These are phyloP conservation scores for Lepidochrysops patricia DNA, from an alignment of 2,888 invertebrate species.

Conservation along the genomic window DNA sequence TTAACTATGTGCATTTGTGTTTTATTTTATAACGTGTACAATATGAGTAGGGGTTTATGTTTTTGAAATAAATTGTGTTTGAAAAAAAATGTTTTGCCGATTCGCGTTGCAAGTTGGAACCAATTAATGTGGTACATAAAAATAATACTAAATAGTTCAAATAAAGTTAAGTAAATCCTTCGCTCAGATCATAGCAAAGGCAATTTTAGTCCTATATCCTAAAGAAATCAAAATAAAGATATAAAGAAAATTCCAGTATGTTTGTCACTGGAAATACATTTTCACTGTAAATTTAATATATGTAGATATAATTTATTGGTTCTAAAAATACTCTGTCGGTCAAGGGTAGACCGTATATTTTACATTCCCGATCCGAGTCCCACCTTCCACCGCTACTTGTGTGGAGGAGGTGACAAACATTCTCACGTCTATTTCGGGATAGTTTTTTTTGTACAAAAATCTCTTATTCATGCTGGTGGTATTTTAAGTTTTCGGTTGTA, in stretches of 20 bases:
- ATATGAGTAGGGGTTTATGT: no score
- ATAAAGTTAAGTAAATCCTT: no score
- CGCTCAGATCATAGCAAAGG: no score
- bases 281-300: neutral
- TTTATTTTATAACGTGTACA: no score
- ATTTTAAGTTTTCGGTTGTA: neutral
- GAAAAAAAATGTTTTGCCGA: no score
- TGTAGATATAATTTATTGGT: neutral
- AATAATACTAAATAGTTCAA: no score
- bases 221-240: no score
- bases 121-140: no score
- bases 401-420: constrained; percentile 2
- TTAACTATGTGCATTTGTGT: no score
- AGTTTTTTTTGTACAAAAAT: constrained; percentile 1
- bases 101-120: no score
- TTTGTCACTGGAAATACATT: neutral
- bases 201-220: no score
- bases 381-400: neutral
- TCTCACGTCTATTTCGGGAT: neutral
- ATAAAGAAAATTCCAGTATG: neutral
- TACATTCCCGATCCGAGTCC: neutral
- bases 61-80: no score
- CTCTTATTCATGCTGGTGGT: neutral
- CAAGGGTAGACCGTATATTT: constrained; percentile 1
- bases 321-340: constrained; percentile 3